Evolutionary conservation across 2,797 vertebrate species (phyloP), one percentile per base, ranked within the genome.

Genomic region (Rhinella marina): DNA sequence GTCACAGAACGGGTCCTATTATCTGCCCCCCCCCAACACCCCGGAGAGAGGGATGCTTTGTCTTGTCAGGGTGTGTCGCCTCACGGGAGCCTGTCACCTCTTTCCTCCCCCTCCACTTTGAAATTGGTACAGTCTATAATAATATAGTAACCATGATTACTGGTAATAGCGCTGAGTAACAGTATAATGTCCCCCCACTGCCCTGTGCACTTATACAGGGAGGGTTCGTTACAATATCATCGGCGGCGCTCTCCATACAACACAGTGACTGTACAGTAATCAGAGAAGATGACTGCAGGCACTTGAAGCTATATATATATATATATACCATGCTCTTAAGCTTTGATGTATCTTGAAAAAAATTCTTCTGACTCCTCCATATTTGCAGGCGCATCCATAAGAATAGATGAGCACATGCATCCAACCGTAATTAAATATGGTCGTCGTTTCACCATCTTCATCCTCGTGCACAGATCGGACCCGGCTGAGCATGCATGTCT

Each of bases 1-100:
- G 13, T 64, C 82, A 84, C n/a, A 48, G 27, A 72, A 16, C 52
- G 29, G 68, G 14, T 19, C 75, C 68, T 50, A 56, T 29, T 29
- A 21, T 54, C 41, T 52, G 9, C 52, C 61, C 52, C 16, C 84
- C 48, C 21, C 50, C 17, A 8, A 12, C 72, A 78, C 50, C n/a
- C 50, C 27, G 29, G 16, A 29, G n/a, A n/a, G 52, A 80, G 62
- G 80, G 54, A 72, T 52, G 86, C 87, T 88, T 88, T 88, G 82
- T 75, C 27, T 75, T n/a, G 8, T 12, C 79, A 3, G 56, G 82
- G 82, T 14, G 23, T 57, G 68, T 13, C 70, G 16, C 29, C 17
- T 32, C 82, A 68, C 62, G 32, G 50, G 59, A 83, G 52, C 16
- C 57, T 41, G 50, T 75, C 54, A 75, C 32, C 12, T 29, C n/a